Evolutionary conservation across 2,797 vertebrate species (phyloP).

Genomic region (Mormyrus hasselquistii): DNA sequence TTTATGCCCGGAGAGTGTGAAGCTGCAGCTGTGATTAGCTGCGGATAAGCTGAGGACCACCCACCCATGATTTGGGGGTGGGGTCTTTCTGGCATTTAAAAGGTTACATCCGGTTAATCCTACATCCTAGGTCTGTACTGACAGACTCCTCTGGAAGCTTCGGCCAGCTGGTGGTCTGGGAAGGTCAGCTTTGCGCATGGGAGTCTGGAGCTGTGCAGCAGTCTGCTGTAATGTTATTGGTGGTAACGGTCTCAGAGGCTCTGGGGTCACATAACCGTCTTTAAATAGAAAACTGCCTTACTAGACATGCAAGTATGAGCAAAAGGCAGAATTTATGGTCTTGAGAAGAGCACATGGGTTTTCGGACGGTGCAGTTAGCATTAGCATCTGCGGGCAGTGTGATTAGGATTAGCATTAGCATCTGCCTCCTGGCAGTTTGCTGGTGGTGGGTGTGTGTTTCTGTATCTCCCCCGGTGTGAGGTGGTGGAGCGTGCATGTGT

Average conservation of each 20-base stretch:
- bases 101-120: background rate
- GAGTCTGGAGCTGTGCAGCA: background rate
- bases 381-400: background rate
- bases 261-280: background rate
- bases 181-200: background rate
- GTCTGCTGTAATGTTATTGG: background rate
- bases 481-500: background rate
- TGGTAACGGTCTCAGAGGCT: background rate
- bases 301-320: background rate
- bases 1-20: background rate
- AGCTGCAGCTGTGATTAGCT: background rate
- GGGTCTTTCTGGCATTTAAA: background rate
- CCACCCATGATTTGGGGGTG: background rate
- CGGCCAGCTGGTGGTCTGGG: background rate
- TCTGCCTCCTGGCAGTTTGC: background rate
- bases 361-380: background rate
- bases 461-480: background rate
- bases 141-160: background rate
- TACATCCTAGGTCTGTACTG: background rate
- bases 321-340: background rate
- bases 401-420: background rate
- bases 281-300: background rate
- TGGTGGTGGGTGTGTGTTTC: background rate
- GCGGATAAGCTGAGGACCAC: background rate
- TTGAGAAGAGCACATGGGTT: background rate